Conservation (phyloP, 1,140 invertebrate genomes). For the Drosophila arizonae region DNA sequence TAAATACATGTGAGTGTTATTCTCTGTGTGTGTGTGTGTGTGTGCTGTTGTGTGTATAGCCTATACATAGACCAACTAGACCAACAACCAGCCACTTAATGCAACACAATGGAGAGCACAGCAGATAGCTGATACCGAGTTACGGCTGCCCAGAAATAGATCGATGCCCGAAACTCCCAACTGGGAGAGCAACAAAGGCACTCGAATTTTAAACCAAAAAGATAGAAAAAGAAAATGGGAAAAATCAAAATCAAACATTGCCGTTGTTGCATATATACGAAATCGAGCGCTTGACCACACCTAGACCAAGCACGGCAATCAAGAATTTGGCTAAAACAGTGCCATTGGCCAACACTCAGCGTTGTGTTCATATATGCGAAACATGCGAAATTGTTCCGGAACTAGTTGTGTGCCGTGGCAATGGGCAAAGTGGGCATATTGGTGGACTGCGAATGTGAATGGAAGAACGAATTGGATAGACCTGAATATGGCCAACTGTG, state of each 20-base stretch:
- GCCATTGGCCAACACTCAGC: not conserved
- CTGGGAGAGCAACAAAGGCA: too few relatives aligned
- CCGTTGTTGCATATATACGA: too few relatives aligned
- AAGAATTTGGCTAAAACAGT: not conserved
- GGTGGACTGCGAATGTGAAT: too few relatives aligned
- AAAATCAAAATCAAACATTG: too few relatives aligned
- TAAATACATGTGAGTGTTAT: slow-evolving; percentile 6
- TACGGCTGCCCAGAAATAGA: slow-evolving; percentile 6
- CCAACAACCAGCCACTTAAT: slow-evolving; percentile 18
- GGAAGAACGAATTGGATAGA: too few relatives aligned
- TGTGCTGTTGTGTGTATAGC: slow-evolving; percentile 17
- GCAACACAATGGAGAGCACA: slow-evolving; percentile 6
- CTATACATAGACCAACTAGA: slow-evolving; percentile 27
- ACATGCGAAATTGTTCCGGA: not conserved
- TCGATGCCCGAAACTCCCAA: slow-evolving; percentile 25
- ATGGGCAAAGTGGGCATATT: too few relatives aligned
- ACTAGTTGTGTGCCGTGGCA: too few relatives aligned
- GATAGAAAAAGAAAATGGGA: too few relatives aligned
- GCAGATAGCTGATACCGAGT: not conserved
- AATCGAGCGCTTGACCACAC: not conserved
- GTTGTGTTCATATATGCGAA: slow-evolving; percentile 13
- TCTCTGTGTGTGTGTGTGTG: slow-evolving; percentile 14
- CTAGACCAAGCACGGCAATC: not conserved
- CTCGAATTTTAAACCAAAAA: too few relatives aligned
- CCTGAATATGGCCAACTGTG: too few relatives aligned